Evolutionary conservation across 1,140 invertebrate species (phyloP), one percentile per base, ranked within the genome.

Genomic region (Potamilus streckersoni): DNA sequence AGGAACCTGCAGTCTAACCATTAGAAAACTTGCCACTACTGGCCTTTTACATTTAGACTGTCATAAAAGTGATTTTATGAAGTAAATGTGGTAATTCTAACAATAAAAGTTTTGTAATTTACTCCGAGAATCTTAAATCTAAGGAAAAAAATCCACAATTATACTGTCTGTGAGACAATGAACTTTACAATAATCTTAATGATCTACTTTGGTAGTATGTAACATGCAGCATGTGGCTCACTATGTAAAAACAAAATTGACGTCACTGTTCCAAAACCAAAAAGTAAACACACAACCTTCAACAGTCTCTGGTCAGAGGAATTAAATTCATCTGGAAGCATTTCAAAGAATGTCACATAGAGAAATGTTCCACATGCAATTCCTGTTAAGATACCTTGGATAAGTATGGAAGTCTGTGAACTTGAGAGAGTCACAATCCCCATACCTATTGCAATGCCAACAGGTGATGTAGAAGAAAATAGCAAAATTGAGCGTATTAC

Each of bases 291-390:
- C 15, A 88, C 60, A 2, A 87, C 69, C 74, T 89, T 89, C 19
- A 85, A 58, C 19, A 89, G 61, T n/a, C 85, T 74, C 20, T 82
- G 73, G 27, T 84, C 82, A n/a, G 74, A 57, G 31, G 69, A 72
- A 68, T 84, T 87, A 23, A 91, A 84, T 71, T 91, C 91, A 76
- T 90, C 86, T 15, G 90, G 96, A 31, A 98, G 90, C 31, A 98
- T 94, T 91, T 98, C 97, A 86, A 96, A 95, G 57, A 97, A 95
- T 0, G 96, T 96, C 61, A 98, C 95, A 89, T 97, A 98, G 0
- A 98, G 90, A 64, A 98, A 93, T 2, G 96, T 97, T 62, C 97
- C 97, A 62, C 94, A 95, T n/a, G 96, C 95, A 57, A 97, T 82
- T 20, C 92, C 92, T 82, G 93, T 92, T 19, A 94, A 85, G 67